Percentiles rank a stretch among this genome's conserved stretches.
Evolutionary conservation across 2,797 vertebrate species (phyloP).

Genomic region (Lacerta bilineata): DNA sequence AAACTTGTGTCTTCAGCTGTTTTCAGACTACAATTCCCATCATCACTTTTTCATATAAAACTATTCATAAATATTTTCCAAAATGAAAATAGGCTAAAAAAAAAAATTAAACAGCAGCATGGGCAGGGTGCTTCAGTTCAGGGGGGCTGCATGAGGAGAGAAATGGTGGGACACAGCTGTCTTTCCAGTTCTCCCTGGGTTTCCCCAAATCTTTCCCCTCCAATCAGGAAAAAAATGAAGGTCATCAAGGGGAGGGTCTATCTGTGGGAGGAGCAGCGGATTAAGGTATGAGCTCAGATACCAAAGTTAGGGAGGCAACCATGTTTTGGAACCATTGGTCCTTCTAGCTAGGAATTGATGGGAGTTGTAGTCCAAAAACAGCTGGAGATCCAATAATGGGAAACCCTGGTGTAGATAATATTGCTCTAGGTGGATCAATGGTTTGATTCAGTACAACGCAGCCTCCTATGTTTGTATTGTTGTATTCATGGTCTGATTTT

Average conservation of each 20-base stretch:
- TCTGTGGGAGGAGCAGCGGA: constrained; percentile 28
- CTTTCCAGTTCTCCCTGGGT: neutral
- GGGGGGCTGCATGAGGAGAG: constrained; percentile 14
- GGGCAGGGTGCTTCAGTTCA: constrained; percentile 49
- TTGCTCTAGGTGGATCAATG: no score
- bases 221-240: constrained; percentile 36
- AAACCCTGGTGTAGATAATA: no score
- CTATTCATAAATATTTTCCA: constrained; percentile 85
- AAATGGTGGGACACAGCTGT: constrained; percentile 25
- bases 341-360: no score
- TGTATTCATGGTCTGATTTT: neutral
- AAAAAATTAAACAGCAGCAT: constrained; percentile 73
- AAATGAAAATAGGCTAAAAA: constrained; percentile 84
- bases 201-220: constrained; percentile 52
- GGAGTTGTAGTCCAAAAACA: no score
- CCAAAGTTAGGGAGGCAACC: constrained; percentile 23
- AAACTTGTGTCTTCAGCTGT: no score
- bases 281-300: constrained; percentile 26
- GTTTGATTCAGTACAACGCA: no score
- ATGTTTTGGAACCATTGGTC: neutral
- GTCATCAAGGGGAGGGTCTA: constrained; percentile 61
- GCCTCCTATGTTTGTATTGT: no score
- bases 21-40: no score
- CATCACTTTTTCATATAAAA: constrained; percentile 76
- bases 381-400: no score